Conservation (phyloP, 2,888 invertebrate species). For the Philonicus albiceps region DNA sequence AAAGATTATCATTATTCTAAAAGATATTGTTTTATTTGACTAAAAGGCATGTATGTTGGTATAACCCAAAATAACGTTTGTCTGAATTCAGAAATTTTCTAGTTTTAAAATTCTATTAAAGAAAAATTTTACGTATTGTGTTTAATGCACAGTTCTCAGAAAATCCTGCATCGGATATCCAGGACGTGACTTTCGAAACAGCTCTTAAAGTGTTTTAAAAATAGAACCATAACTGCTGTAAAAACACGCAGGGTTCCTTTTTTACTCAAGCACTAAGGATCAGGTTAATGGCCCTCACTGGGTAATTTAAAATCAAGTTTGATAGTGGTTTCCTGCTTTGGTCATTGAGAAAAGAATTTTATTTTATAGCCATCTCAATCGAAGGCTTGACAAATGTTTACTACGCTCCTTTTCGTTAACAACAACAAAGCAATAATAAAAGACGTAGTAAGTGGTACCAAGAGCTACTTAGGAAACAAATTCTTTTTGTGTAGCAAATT, state of each 20-base stretch:
- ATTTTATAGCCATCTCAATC: not conserved
- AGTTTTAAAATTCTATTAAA: not conserved
- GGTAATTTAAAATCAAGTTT: not conserved
- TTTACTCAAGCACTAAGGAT: not conserved
- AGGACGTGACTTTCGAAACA: not conserved
- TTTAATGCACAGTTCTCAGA: not conserved
- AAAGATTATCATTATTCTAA: not conserved
- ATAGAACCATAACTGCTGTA: not conserved
- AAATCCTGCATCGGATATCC: too few species aligned
- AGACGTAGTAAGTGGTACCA: too few species aligned
- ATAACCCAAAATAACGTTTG: not conserved
- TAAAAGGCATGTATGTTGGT: not conserved
- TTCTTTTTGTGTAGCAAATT: too few species aligned
- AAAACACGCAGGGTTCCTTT: not conserved
- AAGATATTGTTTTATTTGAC: not conserved
- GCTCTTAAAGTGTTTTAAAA: not conserved
- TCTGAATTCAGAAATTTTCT: not conserved
- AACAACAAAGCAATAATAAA: too few species aligned
- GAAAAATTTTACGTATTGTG: not conserved
- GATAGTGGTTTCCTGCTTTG: not conserved
- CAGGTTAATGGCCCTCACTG: not conserved
- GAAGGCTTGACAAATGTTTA: not conserved
- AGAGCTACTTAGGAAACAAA: too few species aligned
- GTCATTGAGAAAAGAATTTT: not conserved
- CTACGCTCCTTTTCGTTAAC: too few species aligned